phyloP scores from a whole-genome alignment of 2,888 invertebrate genomes.

The Reticulitermes lucifugus region DNA sequence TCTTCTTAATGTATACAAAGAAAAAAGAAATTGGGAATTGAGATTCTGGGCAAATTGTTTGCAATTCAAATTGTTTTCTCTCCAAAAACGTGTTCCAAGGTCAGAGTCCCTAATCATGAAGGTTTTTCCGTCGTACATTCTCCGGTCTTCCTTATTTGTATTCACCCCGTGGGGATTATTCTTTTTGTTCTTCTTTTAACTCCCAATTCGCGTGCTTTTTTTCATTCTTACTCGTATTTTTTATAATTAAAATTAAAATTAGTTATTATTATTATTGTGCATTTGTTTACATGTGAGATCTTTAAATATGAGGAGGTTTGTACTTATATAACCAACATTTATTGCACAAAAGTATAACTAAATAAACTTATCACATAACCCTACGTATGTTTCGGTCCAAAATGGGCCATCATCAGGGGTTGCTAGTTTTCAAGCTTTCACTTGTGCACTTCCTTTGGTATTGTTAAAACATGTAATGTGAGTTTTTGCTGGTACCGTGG shows the following conservation, averaged over 20 bases:
- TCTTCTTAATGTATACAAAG: constrained; percentile 10
- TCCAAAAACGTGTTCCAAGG: constrained; percentile 29
- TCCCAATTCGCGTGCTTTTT: background rate
- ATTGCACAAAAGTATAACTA: too few relatives aligned
- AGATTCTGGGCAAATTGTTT: constrained; percentile 10
- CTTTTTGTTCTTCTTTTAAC: background rate
- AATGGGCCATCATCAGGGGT: too few relatives aligned
- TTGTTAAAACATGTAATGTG: too few relatives aligned
- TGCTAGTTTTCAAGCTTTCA: too few relatives aligned
- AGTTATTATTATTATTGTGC: background rate
- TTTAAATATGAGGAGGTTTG: background rate
- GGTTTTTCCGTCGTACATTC: background rate
- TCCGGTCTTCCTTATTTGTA: background rate
- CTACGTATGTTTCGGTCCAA: too few relatives aligned
- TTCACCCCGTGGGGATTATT: constrained; percentile 7
- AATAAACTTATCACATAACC: too few relatives aligned
- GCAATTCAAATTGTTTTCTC: constrained; percentile 28
- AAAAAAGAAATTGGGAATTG: background rate
- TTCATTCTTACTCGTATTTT: background rate
- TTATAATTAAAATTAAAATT: background rate
- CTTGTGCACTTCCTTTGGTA: too few relatives aligned
- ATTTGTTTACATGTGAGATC: background rate
- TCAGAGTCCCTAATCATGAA: constrained; percentile 18
- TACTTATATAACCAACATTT: background rate
- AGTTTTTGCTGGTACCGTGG: too few relatives aligned